Evolutionary conservation across 2,888 invertebrate species (phyloP).

Genomic region (Cancer borealis): DNA sequence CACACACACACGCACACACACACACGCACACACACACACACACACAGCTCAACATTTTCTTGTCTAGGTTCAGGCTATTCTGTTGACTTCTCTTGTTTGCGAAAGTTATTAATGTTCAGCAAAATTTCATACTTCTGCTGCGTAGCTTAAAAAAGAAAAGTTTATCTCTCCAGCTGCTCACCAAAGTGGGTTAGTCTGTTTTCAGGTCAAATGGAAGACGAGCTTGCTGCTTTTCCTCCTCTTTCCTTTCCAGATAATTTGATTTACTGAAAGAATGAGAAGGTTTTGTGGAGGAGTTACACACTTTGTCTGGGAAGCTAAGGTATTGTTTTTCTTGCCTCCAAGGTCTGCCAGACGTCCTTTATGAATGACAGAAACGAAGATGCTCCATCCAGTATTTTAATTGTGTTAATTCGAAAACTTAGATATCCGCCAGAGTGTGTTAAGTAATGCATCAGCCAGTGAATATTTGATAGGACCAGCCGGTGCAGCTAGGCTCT

Average conservation of each 20-base stretch:
- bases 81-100: too few relatives aligned
- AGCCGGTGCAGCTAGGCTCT: background rate
- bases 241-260: background rate
- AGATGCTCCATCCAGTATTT: background rate
- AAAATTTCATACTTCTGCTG: too few relatives aligned
- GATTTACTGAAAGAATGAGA: background rate
- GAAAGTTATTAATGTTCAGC: too few relatives aligned
- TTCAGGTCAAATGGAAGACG: background rate
- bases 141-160: too few relatives aligned
- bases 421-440: background rate
- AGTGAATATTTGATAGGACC: background rate
- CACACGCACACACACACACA: too few relatives aligned
- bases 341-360: background rate
- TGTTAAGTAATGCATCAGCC: constrained; percentile 20
- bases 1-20: too few relatives aligned
- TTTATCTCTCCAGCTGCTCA: too few relatives aligned
- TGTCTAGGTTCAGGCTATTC: too few relatives aligned
- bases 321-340: background rate
- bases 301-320: background rate
- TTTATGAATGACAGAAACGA: background rate
- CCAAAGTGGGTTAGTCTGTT: background rate
- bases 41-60: too few relatives aligned
- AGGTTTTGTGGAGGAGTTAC: background rate
- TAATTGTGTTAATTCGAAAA: background rate
- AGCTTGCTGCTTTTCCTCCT: background rate